Percentiles rank a stretch among this genome's conserved stretches.
Conservation (phyloP, 2,113 vertebrate species). For the Calidris pugnax region DNA sequence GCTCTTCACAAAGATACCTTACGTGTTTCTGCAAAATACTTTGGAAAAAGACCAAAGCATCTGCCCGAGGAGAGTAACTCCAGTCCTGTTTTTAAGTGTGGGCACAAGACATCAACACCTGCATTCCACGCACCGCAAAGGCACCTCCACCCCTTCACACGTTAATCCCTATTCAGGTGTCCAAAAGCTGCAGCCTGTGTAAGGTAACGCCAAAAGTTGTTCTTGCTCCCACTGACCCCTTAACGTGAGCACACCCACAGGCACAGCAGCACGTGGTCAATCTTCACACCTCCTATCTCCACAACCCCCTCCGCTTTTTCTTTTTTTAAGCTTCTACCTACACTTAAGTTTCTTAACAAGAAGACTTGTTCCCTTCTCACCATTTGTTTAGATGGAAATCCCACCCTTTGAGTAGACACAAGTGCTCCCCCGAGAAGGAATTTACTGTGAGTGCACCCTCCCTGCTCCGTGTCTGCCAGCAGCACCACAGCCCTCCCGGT, state of each 20-base stretch:
- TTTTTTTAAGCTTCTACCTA: background rate
- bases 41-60: background rate
- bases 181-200: background rate
- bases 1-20: background rate
- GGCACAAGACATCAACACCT: accelerated
- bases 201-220: accelerated
- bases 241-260: accelerated
- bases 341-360: background rate
- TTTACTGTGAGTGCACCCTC: background rate
- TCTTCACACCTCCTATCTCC: background rate
- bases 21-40: background rate
- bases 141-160: background rate
- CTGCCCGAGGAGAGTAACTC: accelerated
- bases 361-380: background rate
- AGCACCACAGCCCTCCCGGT: accelerated
- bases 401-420: background rate
- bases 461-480: background rate
- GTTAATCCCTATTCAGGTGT: background rate
- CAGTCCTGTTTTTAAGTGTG: background rate
- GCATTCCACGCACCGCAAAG: accelerated
- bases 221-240: background rate
- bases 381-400: background rate
- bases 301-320: accelerated
- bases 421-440: accelerated
- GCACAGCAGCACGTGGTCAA: accelerated